Percentiles rank a stretch among this genome's conserved stretches.
Evolutionary conservation across 2,113 vertebrate genomes (phyloP).

Genomic region (Pedionomus torquatus): DNA sequence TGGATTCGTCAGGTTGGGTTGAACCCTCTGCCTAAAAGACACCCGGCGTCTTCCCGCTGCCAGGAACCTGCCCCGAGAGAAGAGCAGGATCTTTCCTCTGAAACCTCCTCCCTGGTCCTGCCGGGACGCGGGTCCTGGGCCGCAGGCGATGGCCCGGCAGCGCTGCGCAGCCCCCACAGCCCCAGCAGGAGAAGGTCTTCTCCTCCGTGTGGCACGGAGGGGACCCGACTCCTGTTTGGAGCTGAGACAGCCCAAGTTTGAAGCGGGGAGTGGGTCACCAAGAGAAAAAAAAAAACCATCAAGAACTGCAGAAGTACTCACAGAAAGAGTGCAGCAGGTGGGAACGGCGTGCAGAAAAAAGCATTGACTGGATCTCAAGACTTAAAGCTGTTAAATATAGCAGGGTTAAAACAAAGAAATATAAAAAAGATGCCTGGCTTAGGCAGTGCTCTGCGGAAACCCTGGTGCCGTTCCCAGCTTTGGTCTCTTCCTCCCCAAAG

Average conservation of each 20-base stretch:
- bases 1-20: background rate
- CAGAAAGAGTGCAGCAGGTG: background rate
- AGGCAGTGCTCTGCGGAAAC: slow-evolving; percentile 28
- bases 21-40: background rate
- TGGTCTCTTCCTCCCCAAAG: slow-evolving; percentile 37
- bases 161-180: background rate
- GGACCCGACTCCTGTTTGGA: background rate
- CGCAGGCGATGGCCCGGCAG: accelerated
- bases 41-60: background rate
- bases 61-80: background rate
- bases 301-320: background rate
- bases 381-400: slow-evolving; percentile 27
- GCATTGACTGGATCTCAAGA: background rate
- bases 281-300: background rate
- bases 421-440: slow-evolving; percentile 12
- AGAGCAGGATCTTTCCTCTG: background rate
- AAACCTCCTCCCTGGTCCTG: background rate
- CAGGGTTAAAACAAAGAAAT: slow-evolving; percentile 26
- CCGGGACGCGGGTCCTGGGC: accelerated
- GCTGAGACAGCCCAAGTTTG: background rate
- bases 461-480: slow-evolving; percentile 7
- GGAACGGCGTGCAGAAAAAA: background rate
- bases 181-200: background rate
- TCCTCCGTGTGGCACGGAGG: background rate
- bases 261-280: background rate